Evolutionary conservation across 2,888 invertebrate species (phyloP).

Genomic region (Melanostoma mellinum): DNA sequence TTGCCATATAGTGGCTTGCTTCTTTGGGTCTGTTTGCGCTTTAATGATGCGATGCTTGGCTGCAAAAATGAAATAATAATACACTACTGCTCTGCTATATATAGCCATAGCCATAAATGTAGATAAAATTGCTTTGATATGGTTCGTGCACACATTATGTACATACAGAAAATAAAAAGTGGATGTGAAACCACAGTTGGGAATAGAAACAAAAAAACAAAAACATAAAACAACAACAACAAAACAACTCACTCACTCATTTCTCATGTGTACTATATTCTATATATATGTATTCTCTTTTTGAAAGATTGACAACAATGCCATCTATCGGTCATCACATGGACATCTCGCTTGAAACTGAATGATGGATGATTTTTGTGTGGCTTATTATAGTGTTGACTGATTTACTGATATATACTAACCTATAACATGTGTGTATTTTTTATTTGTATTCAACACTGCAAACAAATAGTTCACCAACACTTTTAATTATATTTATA

Average conservation of each 20-base stretch:
- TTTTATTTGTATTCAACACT: slow-evolving; percentile 39
- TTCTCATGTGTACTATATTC: slow-evolving; percentile 45
- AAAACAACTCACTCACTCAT: slow-evolving; percentile 56
- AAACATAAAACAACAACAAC: slow-evolving; percentile 23
- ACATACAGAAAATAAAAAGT: slow-evolving; percentile 6
- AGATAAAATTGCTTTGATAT: slow-evolving; percentile 69
- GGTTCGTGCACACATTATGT: slow-evolving; percentile 33
- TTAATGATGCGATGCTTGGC: slow-evolving; percentile 61
- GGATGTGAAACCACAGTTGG: slow-evolving; percentile 23
- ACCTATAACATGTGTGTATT: slow-evolving; percentile 38
- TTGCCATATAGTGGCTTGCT: slow-evolving; percentile 65
- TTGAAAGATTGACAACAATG: slow-evolving; percentile 70
- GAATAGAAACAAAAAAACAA: slow-evolving; percentile 20
- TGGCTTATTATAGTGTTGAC: slow-evolving; percentile 65
- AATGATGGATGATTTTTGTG: slow-evolving; percentile 72
- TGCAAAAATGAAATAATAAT: slow-evolving; percentile 30
- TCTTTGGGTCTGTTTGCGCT: slow-evolving; percentile 71
- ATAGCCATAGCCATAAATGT: slow-evolving; percentile 44
- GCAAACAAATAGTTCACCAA: slow-evolving; percentile 64
- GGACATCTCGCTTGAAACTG: slow-evolving; percentile 69
- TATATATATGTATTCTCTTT: slow-evolving; percentile 64
- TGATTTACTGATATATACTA: slow-evolving; percentile 45
- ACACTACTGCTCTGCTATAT: slow-evolving; percentile 43
- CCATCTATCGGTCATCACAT: slow-evolving; percentile 72
- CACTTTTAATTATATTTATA: slow-evolving; percentile 27